phyloP scores from a whole-genome alignment of 1,140 invertebrate genomes.

The Heliconius melpomene region DNA sequence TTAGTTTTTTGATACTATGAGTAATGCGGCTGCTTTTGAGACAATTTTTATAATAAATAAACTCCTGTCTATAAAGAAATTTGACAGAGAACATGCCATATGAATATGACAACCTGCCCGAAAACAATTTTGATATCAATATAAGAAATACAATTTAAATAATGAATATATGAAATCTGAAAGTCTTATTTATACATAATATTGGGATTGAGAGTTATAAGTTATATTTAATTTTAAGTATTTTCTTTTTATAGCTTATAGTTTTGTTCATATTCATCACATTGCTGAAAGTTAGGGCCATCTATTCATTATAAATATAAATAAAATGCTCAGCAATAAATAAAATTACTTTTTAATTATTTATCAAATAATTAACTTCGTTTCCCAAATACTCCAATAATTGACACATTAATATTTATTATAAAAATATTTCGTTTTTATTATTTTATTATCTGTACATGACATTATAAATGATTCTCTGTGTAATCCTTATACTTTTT shows the following conservation, averaged over 20 bases:
- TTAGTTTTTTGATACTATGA: not conserved
- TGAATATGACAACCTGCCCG: not conserved
- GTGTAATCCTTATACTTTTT: constrained; percentile 23
- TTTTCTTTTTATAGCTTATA: too few species aligned
- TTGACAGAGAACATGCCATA: not conserved
- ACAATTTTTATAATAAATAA: constrained; percentile 2
- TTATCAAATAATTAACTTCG: too few species aligned
- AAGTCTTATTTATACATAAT: too few species aligned
- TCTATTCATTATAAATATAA: too few species aligned
- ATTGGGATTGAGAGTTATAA: not conserved
- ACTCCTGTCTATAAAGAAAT: not conserved
- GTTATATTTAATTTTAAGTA: not conserved
- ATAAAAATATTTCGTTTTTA: not conserved
- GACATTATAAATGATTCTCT: not conserved
- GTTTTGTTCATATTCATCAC: too few species aligned
- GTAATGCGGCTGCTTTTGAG: not conserved
- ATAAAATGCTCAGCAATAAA: too few species aligned
- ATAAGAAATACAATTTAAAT: not conserved
- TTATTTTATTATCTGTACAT: not conserved
- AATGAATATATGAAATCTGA: not conserved
- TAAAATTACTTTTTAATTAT: too few species aligned
- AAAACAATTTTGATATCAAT: not conserved
- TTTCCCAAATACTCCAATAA: too few species aligned
- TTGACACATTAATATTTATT: too few species aligned
- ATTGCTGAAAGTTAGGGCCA: too few species aligned